Base-by-base conservation (phyloP, 1,140 invertebrate species). In the Pseudomyrmex cubaensis region DNA sequence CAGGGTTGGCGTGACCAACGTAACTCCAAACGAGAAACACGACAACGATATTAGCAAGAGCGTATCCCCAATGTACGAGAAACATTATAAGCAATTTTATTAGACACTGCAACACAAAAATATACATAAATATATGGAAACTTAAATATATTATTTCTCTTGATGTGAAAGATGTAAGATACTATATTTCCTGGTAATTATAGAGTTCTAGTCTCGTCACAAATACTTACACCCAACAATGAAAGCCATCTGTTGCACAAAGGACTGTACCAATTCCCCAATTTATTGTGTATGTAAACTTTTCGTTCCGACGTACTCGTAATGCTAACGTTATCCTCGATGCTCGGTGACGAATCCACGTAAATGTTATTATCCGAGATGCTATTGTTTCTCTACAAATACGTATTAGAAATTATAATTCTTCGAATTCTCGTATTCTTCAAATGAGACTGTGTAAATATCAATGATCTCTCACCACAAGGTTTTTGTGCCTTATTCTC, bases 231-330 rank as follows among this genome's bases (percentile, higher is more conserved):
- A 83, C 98, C 98, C 87, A 98, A 93, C 3, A 99, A 94, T 12
- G 98, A 98, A 25, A 98, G 95, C 98, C 98, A 99, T 90, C 98
- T 95, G 92, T 99, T 99, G 92, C 98, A 99, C 74, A 98, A 96
- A 76, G 96, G 95, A 0, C 98, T 98, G 93, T 99, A 99, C 98
- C 98, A 99, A 91, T 98, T 98, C 88, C 97, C 97, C 83, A 97
- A 96, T 95, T 98, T 98, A 17, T 96, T 97, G 90, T 97, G 97
- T 86, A 99, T 98, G 89, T 96, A 95, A 50, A 95, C 89, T 86
- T 94, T 95, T 77, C 94, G 94, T 13, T 94, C 93, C n/a, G 95
- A 93, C 90, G 89, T 73, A 75, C 89, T 90, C 1, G 83, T 89
- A 46, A 87, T 75, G 56, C 90, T 92, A 48, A 70, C 90, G 82